These are phyloP conservation scores for Labia minor DNA, from an alignment of 2,888 invertebrate genomes.

Conservation along the genomic window DNA sequence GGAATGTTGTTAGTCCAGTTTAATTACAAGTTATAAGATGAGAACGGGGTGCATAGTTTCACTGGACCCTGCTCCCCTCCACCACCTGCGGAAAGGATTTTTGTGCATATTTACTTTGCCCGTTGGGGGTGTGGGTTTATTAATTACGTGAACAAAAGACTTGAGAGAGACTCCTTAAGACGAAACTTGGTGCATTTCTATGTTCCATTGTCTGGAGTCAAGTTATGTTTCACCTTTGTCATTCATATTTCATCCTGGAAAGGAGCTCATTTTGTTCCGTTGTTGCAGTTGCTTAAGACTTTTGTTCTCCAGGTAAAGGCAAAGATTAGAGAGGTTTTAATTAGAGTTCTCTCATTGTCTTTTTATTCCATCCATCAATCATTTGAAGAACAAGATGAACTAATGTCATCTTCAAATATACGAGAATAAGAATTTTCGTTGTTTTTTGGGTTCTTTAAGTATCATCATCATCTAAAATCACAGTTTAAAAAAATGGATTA, in stretches of 20 bases:
- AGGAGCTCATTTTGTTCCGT: background rate
- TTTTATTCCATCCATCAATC: too few relatives aligned
- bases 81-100: conserved; percentile 2
- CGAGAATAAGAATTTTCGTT: too few relatives aligned
- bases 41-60: background rate
- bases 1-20: conserved; percentile 3
- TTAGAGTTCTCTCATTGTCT: background rate
- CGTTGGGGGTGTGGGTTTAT: background rate
- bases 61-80: background rate
- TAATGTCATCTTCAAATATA: too few relatives aligned
- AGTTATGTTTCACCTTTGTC: conserved; percentile 8
- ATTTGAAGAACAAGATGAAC: too few relatives aligned
- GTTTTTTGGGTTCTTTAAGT: too few relatives aligned
- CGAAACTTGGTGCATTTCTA: background rate
- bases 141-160: background rate
- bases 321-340: background rate
- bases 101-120: conserved; percentile 4
- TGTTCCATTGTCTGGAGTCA: background rate
- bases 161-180: background rate
- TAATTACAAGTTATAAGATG: conserved; percentile 8
- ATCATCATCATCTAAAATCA: too few relatives aligned
- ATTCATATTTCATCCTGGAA: background rate
- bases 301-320: background rate
- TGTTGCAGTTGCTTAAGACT: background rate
- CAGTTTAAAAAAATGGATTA: too few relatives aligned